Percentiles rank a stretch among this genome's conserved stretches.
These are phyloP conservation scores for Alligator sinensis DNA, from an alignment of 2,113 vertebrate genomes.

Conservation along the genomic window DNA sequence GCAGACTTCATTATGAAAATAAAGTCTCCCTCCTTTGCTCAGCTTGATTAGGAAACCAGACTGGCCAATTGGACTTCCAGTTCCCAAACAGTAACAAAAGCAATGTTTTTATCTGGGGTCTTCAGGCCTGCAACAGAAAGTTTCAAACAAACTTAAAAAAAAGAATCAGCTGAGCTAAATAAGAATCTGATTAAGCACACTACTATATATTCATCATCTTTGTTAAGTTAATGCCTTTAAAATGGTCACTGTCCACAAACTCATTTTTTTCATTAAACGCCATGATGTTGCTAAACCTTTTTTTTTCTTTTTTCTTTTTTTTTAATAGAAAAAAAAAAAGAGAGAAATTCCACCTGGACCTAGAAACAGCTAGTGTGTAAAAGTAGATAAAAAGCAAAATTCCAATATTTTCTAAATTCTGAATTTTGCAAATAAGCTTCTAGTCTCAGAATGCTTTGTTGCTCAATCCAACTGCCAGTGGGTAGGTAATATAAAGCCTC, in stretches of 20 bases:
- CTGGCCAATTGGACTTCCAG: background rate
- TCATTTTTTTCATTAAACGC: background rate
- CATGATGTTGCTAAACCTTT: background rate
- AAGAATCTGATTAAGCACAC: background rate
- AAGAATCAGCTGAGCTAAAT: background rate
- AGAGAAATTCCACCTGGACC: slow-evolving; percentile 4
- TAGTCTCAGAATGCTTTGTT: background rate
- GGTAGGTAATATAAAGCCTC: background rate
- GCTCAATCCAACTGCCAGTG: background rate
- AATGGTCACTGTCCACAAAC: background rate
- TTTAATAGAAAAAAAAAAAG: background rate
- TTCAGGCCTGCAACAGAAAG: background rate
- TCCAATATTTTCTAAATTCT: background rate
- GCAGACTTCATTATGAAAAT: too few relatives aligned
- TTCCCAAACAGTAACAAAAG: background rate
- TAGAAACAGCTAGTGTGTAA: background rate
- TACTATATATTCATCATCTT: background rate
- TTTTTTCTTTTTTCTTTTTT: background rate
- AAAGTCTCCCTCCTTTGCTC: background rate
- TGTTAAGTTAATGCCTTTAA: background rate
- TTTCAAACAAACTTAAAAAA: background rate
- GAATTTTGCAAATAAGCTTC: background rate
- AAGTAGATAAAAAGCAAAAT: background rate
- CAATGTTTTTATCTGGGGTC: background rate
- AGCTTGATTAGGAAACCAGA: background rate